Percentiles rank a stretch among this genome's conserved stretches.
These are phyloP conservation scores for Ips nitidus DNA, from an alignment of 1,140 invertebrate species.

Conservation along the genomic window DNA sequence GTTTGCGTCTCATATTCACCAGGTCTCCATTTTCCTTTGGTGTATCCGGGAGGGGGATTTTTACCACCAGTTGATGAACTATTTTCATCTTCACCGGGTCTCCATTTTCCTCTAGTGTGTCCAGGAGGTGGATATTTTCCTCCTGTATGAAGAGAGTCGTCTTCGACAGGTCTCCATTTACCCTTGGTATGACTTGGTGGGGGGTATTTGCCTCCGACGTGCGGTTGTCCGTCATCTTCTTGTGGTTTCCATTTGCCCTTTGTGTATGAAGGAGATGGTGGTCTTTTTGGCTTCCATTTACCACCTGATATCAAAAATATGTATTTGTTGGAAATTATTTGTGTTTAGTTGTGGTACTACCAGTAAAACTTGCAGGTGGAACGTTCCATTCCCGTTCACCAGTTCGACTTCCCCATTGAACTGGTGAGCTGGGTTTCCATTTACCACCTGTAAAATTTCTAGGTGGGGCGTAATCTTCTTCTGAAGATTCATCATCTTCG, in stretches of 20 bases:
- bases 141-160: neutral
- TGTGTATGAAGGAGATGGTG: slow-evolving; percentile 60
- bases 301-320: slow-evolving; percentile 5
- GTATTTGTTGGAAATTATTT: neutral
- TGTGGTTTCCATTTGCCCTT: slow-evolving; percentile 69
- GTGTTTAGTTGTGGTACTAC: slow-evolving; percentile 15
- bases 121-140: slow-evolving; percentile 48
- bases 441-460: slow-evolving; percentile 51
- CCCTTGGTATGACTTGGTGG: slow-evolving; percentile 27
- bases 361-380: slow-evolving; percentile 47
- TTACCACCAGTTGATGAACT: slow-evolving; percentile 28
- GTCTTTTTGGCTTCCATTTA: slow-evolving; percentile 44
- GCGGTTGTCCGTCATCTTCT: slow-evolving; percentile 29
- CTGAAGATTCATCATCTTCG: slow-evolving; percentile 57
- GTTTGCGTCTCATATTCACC: neutral
- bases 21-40: slow-evolving; percentile 70
- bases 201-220: slow-evolving; percentile 56
- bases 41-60: slow-evolving; percentile 52
- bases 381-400: slow-evolving; percentile 45
- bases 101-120: slow-evolving; percentile 76
- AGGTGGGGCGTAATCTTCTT: slow-evolving; percentile 57
- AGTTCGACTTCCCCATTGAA: slow-evolving; percentile 45
- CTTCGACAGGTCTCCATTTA: slow-evolving; percentile 10
- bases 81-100: slow-evolving; percentile 36
- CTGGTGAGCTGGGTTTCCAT: slow-evolving; percentile 54